Base-by-base conservation (phyloP, 2,797 vertebrate genomes). In the Limnodromus scolopaceus region DNA sequence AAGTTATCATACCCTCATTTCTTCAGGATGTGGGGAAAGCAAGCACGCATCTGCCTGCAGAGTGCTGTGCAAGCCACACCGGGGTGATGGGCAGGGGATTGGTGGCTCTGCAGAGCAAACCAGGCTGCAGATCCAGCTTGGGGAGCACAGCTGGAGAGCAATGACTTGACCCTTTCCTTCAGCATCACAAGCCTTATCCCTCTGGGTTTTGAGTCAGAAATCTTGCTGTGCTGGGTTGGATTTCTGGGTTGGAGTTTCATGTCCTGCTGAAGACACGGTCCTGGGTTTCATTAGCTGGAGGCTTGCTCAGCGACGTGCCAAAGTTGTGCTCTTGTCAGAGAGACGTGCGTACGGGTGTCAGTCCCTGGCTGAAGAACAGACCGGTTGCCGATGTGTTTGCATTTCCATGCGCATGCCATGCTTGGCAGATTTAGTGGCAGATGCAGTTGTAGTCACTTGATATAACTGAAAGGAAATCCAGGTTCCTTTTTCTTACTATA, bases 341-440 rank as follows among this genome's bases (percentile, higher is more conserved):
- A 61, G 70, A n/a, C 0, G 0, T 46, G 13, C 19, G 28, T 39
- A 13, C 0, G 3, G 55, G 36, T 63, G 64, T 79, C 64, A 36
- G 65, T 13, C 43, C 3, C 89, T 41, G 81, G n/a, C 82, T 51
- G 68, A 48, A 41, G 55, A 57, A 57, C 70, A 48, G 57, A 6
- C 16, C 0, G 0, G 14, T 19, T 58, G 39, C 66, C 0, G 0
- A 2, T 7, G 43, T 1, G 13, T 45, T 79, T 89, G 70, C 20
- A 6, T 49, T 79, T 49, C 32, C 28, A 2, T 0, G 9, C 20
- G 20, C 3, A 2, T 22, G 60, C 41, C 61, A 3, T 8, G 45
- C 89, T 25, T 36, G 18, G 81, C 27, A 4, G 41, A 17, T 41
- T 41, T 63, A 60, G 65, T 6, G 8, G 30, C 4, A 22, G 54